Conservation (phyloP, 2,888 invertebrate species). For the Mylabris sibirica region DNA sequence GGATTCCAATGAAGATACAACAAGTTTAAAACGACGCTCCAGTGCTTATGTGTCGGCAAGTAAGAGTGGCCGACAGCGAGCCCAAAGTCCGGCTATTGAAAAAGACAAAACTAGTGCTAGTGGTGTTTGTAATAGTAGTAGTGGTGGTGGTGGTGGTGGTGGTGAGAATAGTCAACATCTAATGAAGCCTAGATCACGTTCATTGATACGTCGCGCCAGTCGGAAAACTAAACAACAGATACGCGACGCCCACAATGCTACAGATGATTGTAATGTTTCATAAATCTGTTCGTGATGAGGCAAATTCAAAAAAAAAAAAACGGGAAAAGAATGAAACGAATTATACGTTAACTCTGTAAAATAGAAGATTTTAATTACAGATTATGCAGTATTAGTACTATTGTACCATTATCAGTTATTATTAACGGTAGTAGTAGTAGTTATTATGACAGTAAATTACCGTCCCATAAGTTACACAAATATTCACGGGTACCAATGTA, state of each 20-base stretch:
- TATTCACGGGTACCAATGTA: constrained; percentile 44
- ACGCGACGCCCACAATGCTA: constrained; percentile 69
- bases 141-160: constrained; percentile 23
- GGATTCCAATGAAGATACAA: constrained; percentile 64
- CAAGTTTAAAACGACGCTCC: constrained; percentile 74
- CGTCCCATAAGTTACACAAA: constrained; percentile 29
- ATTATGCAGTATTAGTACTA: neutral
- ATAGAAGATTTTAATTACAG: neutral
- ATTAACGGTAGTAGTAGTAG: neutral
- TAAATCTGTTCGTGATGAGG: constrained; percentile 58
- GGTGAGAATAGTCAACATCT: constrained; percentile 47
- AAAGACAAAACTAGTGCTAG: constrained; percentile 49
- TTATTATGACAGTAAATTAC: constrained; percentile 4
- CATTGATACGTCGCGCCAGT: constrained; percentile 80
- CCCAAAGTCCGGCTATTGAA: constrained; percentile 60
- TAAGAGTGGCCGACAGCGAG: constrained; percentile 56
- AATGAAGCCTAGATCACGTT: constrained; percentile 61
- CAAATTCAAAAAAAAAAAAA: neutral
- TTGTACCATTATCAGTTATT: neutral
- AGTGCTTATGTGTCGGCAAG: constrained; percentile 75
- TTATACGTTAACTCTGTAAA: neutral
- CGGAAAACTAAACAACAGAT: constrained; percentile 82
- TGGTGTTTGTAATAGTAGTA: constrained; percentile 35
- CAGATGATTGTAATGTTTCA: constrained; percentile 73
- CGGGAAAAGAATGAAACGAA: neutral